Evolutionary conservation across 1,140 invertebrate genomes (phyloP).

Genomic region (Brachionus plicatilis): DNA sequence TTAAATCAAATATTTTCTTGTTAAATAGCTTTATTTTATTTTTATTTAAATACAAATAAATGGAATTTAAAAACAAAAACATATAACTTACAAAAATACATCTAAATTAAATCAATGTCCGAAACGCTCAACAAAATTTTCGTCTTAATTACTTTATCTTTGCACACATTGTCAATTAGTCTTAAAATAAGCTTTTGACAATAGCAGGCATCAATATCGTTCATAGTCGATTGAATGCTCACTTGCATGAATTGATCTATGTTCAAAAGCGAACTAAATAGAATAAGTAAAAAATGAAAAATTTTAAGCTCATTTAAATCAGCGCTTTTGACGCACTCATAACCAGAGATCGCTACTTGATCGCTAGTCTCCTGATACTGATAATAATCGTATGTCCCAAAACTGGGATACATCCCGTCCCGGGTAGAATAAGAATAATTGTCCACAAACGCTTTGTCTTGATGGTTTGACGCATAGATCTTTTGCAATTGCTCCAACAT

Average conservation of each 20-base stretch:
- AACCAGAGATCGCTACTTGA: background rate
- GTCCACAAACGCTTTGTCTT: background rate
- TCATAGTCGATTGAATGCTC: background rate
- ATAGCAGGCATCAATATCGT: conserved; percentile 22
- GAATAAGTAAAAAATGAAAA: conserved; percentile 32
- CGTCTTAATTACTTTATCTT: conserved; percentile 8
- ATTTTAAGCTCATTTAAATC: conserved; percentile 34
- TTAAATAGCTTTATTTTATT: background rate
- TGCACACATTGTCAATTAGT: conserved; percentile 14
- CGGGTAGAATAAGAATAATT: background rate
- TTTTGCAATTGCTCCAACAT: conserved; percentile 14
- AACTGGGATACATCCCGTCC: background rate
- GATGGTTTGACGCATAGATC: background rate
- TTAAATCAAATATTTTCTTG: too few relatives aligned
- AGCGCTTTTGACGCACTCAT: background rate
- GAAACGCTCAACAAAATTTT: conserved; percentile 35
- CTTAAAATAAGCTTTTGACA: conserved; percentile 32
- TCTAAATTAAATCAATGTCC: conserved; percentile 19
- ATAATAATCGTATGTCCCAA: conserved; percentile 8
- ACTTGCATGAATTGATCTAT: conserved; percentile 27
- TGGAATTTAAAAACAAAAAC: background rate
- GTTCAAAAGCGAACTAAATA: conserved; percentile 31
- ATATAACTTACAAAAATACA: background rate
- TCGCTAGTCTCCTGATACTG: background rate
- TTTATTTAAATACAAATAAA: background rate